Evolutionary conservation across 2,888 invertebrate species (phyloP).

Genomic region (Pycnomerus fuliginosus): DNA sequence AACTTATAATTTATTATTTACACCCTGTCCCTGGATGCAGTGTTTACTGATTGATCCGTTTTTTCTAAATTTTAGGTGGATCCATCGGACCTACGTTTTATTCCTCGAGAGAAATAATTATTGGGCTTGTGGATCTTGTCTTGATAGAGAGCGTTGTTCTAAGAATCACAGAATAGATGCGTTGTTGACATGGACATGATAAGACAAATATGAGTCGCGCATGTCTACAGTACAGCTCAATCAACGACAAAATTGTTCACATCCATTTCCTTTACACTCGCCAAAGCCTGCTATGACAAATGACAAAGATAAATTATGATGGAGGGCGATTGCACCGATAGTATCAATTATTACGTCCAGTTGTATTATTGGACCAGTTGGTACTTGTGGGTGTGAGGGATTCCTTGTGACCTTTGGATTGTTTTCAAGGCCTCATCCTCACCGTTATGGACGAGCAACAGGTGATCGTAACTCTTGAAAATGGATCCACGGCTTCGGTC

Average conservation of each 20-base stretch:
- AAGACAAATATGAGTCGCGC: too few relatives aligned
- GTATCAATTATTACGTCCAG: slow-evolving; percentile 5
- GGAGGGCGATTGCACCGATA: slow-evolving; percentile 7
- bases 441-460: slow-evolving; percentile 46
- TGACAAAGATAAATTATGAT: slow-evolving; percentile 7
- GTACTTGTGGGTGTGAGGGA: slow-evolving; percentile 31
- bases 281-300: not conserved
- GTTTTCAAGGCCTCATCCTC: slow-evolving; percentile 33
- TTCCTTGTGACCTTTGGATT: slow-evolving; percentile 39
- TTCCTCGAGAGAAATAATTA: too few relatives aligned
- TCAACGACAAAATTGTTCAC: slow-evolving; percentile 2
- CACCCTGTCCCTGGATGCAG: too few relatives aligned
- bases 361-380: slow-evolving; percentile 1
- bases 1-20: too few relatives aligned
- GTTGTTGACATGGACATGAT: too few relatives aligned
- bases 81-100: too few relatives aligned
- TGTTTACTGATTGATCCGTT: too few relatives aligned
- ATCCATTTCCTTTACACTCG: slow-evolving; percentile 1
- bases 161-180: too few relatives aligned
- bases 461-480: slow-evolving; percentile 44
- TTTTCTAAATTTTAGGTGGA: too few relatives aligned
- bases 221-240: not conserved
- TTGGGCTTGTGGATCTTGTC: too few relatives aligned
- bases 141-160: too few relatives aligned
- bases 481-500: slow-evolving; percentile 40